Base-by-base conservation (phyloP, 2,797 vertebrate species). In the Tympanoctomys barrerae region DNA sequence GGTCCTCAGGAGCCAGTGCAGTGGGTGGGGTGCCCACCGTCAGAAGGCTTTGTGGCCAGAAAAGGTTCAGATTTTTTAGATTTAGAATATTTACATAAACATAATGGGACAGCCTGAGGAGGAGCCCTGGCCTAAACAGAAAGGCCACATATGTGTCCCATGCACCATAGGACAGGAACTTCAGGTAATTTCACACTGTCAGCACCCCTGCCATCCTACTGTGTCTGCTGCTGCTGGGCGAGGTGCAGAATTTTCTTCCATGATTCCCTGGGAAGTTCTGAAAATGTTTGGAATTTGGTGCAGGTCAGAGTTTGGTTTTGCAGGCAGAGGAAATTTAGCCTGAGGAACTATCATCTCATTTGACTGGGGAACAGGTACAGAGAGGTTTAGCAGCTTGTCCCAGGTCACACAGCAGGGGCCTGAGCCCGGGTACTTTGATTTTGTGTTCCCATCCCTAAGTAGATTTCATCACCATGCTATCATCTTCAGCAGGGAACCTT, bases 401-500 rank as follows among this genome's bases (percentile, higher is more conserved):
- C 12, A 19, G 42, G 14, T 11, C 68, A 33, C 68, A 33, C n/a
- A 22, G 59, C 3, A 18, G 83, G 12, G 49, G 26, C 77, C 1
- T 31, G 84, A 90, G 21, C 68, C 24, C 5, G 3, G 3, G 4
- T 10, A 2, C n/a, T 82, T 7, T 61, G 21, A n/a, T 33, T 82
- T 12, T 1, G 18, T 8, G 36, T 54, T 57, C 61, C 54, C 22
- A 24, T n/a, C 36, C 54, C 18, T 24, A 5, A 1, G 0, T n/a
- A 13, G 36, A 33, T 68, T 22, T 14, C 1, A 33, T 77, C 16
- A 14, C 36, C 28, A 13, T 12, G 7, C 12, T 22, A 5, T 18
- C 19, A 26, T 86, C 49, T 39, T 46, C 8, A 4, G 0, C 11
- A 1, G 7, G 1, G 26, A 19, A 2, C 18, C 33, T 78, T 46